Base-by-base conservation (phyloP, 2,888 invertebrate genomes). In the Limnephilus marmoratus region DNA sequence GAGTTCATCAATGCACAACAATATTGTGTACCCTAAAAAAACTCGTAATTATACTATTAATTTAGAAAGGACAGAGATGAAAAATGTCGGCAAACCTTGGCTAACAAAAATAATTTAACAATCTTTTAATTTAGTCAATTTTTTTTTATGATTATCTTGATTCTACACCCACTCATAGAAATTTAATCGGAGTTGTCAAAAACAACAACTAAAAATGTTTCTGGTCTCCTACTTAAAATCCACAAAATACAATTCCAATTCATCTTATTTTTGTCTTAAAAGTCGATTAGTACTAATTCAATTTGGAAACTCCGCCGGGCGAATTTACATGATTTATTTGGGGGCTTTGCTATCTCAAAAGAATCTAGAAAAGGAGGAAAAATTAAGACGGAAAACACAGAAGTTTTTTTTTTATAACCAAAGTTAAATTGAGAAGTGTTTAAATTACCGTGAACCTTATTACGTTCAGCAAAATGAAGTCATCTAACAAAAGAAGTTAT, bases 281-380 rank as follows among this genome's bases (percentile, higher is more conserved):
- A 68, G 68, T 68, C 68, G 68, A 68, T 68, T n/a, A 68, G 68
- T 68, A 68, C 68, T 68, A 68, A 68, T 68, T 68, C 68, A 68
- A 68, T 68, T 68, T n/a, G 68, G 5, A 68, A 68, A n/a, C 68
- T n/a, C 24, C 68, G 24, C 68, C 68, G 24, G 68, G n/a, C 24
- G 9, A 68, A 68, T 68, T 68, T 68, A 18, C 68, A 68, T 68
- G 68, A 68, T 68, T 68, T 68, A n/a, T 68, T 68, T n/a, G 68
- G 24, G 68, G 68, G 68, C 9, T 68, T 24, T 68, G 68, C 68
- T 68, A 68, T 9, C 24, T 68, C 68, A n/a, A 24, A 24, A 68
- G 24, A 68, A 68, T 68, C 68, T 24, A n/a, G 68, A 2, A 24
- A 68, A 68, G 24, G 68, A 68, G 9, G 4, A 68, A 68, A 68